Evolutionary conservation across 2,113 vertebrate species (phyloP).

Genomic region (Platycercus adscitus): DNA sequence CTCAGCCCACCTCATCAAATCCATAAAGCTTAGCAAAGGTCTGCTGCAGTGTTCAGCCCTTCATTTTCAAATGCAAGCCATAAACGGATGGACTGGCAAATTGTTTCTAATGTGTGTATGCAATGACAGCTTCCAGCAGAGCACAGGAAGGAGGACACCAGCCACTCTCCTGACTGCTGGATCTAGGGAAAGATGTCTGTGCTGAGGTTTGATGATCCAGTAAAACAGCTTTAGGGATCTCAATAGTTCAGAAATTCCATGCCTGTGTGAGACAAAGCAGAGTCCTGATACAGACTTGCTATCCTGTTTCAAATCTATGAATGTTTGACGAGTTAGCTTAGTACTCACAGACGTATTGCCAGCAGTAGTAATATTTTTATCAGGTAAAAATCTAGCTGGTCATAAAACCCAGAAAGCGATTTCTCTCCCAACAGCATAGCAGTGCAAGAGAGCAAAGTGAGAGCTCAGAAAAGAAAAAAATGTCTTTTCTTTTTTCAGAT

Average conservation of each 20-base stretch:
- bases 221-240: background rate
- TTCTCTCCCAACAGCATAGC: background rate
- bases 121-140: background rate
- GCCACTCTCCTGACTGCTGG: no score
- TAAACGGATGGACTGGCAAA: background rate
- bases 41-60: background rate
- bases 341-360: background rate
- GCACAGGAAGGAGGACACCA: background rate
- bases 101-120: rapidly evolving
- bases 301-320: background rate
- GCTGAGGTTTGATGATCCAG: background rate
- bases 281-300: background rate
- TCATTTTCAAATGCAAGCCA: background rate
- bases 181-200: background rate
- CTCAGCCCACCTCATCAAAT: background rate
- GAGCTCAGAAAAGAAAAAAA: background rate
- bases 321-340: background rate
- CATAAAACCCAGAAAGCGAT: background rate
- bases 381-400: background rate
- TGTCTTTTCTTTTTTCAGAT: background rate
- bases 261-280: background rate
- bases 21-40: background rate
- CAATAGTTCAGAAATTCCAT: background rate
- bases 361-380: background rate
- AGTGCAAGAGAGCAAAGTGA: background rate